Base-by-base conservation (phyloP, 2,888 invertebrate species). In the Chymomyza procnemis region DNA sequence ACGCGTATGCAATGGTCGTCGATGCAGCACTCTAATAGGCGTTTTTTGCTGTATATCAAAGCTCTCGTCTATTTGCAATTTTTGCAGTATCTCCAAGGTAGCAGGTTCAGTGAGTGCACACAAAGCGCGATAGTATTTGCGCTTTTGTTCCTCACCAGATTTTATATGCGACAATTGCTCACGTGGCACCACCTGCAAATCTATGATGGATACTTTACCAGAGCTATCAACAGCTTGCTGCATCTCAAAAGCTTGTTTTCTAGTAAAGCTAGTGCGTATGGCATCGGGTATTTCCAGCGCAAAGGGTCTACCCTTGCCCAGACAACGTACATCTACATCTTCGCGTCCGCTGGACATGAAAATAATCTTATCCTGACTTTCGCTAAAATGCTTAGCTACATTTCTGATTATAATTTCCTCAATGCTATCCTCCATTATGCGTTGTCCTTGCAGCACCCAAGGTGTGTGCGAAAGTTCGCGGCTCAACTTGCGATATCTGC, bases 301-400 rank as follows among this genome's bases (percentile, higher is more conserved):
- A 92, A 99, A 99, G 0, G 99, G 99, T 8, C 99, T 92, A 0
- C 99, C 99, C 69, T 94, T 92, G 0, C 98, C 97, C 70, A 99
- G 91, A 91, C 97, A 99, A 67, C 98, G 92, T 0, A 99, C 99
- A 92, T 99, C 99, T 0, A 98, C 97, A 91, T 99, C 99, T 91
- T 99, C 99, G 48, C 99, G 92, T 0, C 99, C 99, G 62, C 98
- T 97, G 2, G 98, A 94, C 77, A 96, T 94, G 91, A 99, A 97
- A 88, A 95, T 95, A n/a, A 94, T 91, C 30, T 88, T 89, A 1
- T 85, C 75, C 1, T 74, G 73, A 0, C 81, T 75, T 4, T 87
- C 86, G 8, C 88, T 88, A 60, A 94, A 94, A 22, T 93, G 88
- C 19, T 93, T 91, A 0, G 93, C 92, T 18, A 98, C 91, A 8